Conservation (phyloP, 2,797 vertebrate genomes). For the Tadarida brasiliensis region DNA sequence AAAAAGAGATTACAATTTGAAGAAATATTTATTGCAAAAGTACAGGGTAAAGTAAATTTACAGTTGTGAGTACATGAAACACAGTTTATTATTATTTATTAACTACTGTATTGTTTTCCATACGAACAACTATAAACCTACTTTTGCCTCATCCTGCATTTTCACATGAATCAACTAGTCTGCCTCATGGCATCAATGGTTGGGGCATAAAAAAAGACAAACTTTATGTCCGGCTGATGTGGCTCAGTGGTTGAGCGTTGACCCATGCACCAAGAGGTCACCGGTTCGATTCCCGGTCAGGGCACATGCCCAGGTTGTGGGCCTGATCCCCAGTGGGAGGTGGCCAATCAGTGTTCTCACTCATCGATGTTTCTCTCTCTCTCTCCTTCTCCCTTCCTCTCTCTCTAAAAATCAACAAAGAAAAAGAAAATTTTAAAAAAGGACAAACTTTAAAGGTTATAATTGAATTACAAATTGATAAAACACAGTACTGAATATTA, state of each 20-base stretch:
- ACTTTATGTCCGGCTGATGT: background rate
- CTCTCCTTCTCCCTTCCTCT: too few relatives aligned
- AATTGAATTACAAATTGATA: background rate
- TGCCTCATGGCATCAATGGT: background rate
- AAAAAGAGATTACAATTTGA: constrained; percentile 33
- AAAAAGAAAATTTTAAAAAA: background rate
- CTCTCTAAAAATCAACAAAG: too few relatives aligned
- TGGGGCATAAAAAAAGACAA: background rate
- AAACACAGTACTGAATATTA: background rate
- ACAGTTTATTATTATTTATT: background rate
- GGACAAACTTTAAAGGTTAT: background rate
- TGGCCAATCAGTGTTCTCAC: too few relatives aligned
- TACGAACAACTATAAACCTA: background rate
- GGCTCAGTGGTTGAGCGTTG: too few relatives aligned
- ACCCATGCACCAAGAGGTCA: too few relatives aligned
- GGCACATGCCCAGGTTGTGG: too few relatives aligned
- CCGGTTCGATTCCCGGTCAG: too few relatives aligned
- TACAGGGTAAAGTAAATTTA: background rate
- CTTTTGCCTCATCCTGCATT: background rate
- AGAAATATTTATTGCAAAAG: background rate
- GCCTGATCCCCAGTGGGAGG: too few relatives aligned
- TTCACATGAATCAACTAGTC: background rate
- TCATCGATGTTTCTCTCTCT: too few relatives aligned
- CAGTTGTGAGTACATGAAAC: background rate
- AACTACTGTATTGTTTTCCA: background rate